Evolutionary conservation across 1,140 invertebrate species (phyloP).

Genomic region (Campoletis sonorensis): DNA sequence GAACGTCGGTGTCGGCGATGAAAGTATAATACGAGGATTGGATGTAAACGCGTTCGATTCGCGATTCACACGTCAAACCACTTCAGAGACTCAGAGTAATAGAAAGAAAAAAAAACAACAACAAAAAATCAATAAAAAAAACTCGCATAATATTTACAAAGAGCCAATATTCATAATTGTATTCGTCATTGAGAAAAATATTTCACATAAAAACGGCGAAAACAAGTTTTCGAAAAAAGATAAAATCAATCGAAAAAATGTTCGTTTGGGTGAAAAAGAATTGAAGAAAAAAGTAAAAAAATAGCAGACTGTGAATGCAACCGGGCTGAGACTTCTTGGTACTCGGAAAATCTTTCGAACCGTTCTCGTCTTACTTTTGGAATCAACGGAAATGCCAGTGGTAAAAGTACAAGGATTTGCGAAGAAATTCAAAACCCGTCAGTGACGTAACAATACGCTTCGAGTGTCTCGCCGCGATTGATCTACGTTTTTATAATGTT

Average conservation of each 20-base stretch:
- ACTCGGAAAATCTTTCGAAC: constrained; percentile 51
- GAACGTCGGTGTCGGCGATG: neutral
- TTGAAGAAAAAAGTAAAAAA: neutral
- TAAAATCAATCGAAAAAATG: too few relatives aligned
- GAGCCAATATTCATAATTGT: neutral
- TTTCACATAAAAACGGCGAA: too few relatives aligned
- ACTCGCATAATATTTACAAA: neutral
- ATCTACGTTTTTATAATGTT: constrained; percentile 56
- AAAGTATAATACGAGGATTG: neutral
- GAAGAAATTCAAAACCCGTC: constrained; percentile 66
- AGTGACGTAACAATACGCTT: constrained; percentile 68
- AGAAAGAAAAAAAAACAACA: neutral
- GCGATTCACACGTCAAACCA: constrained; percentile 17
- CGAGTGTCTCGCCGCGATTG: constrained; percentile 56
- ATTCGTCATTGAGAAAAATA: too few relatives aligned
- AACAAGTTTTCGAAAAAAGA: too few relatives aligned
- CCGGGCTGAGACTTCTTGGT: neutral
- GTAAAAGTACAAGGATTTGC: constrained; percentile 61
- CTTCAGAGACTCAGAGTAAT: neutral
- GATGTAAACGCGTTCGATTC: constrained; percentile 10
- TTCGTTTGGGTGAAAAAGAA: too few relatives aligned
- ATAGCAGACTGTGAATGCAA: neutral
- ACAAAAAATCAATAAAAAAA: too few relatives aligned
- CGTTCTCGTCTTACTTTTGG: constrained; percentile 71
- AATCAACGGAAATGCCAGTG: constrained; percentile 51